These are phyloP conservation scores for Hoplostethus atlanticus DNA, from an alignment of 2,797 vertebrate genomes.

Conservation along the genomic window DNA sequence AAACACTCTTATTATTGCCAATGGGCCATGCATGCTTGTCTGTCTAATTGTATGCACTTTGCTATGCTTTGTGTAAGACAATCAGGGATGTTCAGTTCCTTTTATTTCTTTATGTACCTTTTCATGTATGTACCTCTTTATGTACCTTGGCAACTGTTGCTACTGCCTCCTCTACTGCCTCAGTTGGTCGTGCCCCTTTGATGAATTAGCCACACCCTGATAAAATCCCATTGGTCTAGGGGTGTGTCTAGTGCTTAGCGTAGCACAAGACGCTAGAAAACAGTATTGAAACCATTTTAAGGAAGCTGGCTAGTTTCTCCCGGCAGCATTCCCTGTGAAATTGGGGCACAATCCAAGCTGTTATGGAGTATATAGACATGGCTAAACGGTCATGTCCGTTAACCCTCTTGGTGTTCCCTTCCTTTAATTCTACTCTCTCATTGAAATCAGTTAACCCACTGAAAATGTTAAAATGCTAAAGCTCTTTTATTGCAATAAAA, in stretches of 20 bases:
- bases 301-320: background rate
- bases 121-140: no score
- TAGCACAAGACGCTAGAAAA: no score
- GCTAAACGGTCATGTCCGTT: background rate
- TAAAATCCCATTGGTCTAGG: no score
- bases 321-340: background rate
- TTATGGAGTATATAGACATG: background rate
- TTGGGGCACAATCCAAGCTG: background rate
- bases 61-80: no score
- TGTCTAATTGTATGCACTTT: background rate
- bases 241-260: no score
- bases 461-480: background rate
- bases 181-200: no score
- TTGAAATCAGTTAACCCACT: background rate
- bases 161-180: no score
- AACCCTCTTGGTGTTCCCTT: background rate
- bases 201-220: no score
- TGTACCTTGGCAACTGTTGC: no score
- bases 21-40: background rate
- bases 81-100: no score
- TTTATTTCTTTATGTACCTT: no score
- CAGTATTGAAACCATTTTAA: no score
- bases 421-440: background rate
- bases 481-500: background rate
- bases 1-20: background rate